Conservation (phyloP, 2,888 invertebrate genomes). For the Leptinotarsa peninsularis region DNA sequence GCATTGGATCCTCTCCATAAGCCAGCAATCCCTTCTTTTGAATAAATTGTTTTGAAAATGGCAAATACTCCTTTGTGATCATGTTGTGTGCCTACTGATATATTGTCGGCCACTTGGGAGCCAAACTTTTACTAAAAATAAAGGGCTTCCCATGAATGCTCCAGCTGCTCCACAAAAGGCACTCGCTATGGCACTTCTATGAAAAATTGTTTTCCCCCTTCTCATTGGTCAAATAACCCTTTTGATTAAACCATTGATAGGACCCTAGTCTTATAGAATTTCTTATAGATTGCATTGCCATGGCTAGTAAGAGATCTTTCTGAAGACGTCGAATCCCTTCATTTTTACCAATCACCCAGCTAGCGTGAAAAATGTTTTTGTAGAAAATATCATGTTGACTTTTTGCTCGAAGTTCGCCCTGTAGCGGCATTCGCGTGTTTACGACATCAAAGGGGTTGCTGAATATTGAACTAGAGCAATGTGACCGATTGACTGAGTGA, state of each 20-base stretch:
- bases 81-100: slow-evolving; percentile 90
- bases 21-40: slow-evolving; percentile 72
- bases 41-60: slow-evolving; percentile 69
- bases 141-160: slow-evolving; percentile 79
- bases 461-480: too few relatives aligned
- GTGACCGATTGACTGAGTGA: too few relatives aligned
- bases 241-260: slow-evolving; percentile 79
- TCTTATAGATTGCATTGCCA: slow-evolving; percentile 88
- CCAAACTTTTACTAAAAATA: slow-evolving; percentile 88
- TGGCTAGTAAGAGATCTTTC: slow-evolving; percentile 85
- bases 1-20: slow-evolving; percentile 83
- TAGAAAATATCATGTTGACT: slow-evolving; percentile 75
- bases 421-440: slow-evolving; percentile 89
- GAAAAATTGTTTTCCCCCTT: slow-evolving; percentile 67
- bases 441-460: slow-evolving; percentile 75
- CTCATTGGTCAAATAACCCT: slow-evolving; percentile 73
- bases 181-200: slow-evolving; percentile 68
- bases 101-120: slow-evolving; percentile 78
- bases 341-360: slow-evolving; percentile 80
- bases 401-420: slow-evolving; percentile 70
- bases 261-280: slow-evolving; percentile 75
- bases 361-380: slow-evolving; percentile 84
- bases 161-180: slow-evolving; percentile 76
- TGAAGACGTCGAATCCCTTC: slow-evolving; percentile 86
- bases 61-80: slow-evolving; percentile 72